A percentile compares a stretch with the other conserved stretches of the same genome.
These are phyloP conservation scores for Drosophila setosimentum DNA, from an alignment of 2,888 invertebrate genomes.

Conservation along the genomic window DNA sequence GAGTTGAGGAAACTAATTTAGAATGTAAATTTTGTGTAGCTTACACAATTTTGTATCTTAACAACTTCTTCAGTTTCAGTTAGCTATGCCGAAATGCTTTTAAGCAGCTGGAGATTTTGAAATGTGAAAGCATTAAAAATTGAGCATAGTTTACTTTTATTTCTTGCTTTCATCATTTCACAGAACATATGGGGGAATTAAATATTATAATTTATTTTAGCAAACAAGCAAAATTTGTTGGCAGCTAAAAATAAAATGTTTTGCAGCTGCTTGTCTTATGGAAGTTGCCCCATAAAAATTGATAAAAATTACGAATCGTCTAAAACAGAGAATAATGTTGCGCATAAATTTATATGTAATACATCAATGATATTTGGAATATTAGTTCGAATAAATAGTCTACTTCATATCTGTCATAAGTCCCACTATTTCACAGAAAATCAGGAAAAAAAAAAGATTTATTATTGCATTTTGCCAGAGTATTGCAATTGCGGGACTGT, in stretches of 20 bases:
- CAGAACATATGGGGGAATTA: constrained; percentile 4
- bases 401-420: background rate
- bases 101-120: background rate
- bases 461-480: background rate
- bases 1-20: constrained; percentile 8
- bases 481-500: background rate
- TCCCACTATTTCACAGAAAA: background rate
- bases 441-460: background rate
- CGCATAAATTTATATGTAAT: background rate
- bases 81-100: background rate
- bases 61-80: constrained; percentile 1
- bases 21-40: background rate
- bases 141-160: background rate
- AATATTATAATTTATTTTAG: constrained; percentile 21
- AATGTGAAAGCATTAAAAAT: constrained; percentile 16
- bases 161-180: background rate
- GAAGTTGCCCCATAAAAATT: background rate
- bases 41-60: background rate
- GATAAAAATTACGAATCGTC: background rate
- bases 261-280: background rate
- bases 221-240: background rate
- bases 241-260: background rate
- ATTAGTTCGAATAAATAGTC: background rate
- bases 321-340: too few species aligned
- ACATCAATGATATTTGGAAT: background rate